Evolutionary conservation across 1,140 invertebrate species (phyloP), one percentile per base, ranked within the genome.

Genomic region (Ips typographus): DNA sequence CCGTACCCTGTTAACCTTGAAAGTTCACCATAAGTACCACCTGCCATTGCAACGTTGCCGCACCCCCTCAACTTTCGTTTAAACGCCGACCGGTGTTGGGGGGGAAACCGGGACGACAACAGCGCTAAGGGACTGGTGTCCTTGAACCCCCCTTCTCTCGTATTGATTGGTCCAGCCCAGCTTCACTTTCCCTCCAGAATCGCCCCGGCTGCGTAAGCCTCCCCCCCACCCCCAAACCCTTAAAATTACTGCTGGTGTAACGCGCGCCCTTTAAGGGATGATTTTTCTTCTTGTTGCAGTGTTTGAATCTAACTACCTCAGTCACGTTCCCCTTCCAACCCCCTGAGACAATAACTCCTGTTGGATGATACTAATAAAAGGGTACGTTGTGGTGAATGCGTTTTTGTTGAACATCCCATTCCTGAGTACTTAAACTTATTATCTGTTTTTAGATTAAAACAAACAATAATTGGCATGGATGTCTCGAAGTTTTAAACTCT

Each of bases 91-190:
- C 55, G 8, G 8, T 42, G 22, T 41, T 49, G n/a, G 39, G 43
- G 38, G 22, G 44, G 22, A 49, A 49, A 4, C 22, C 52, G 51
- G 2, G 42, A 37, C 63, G 36, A 55, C n/a, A 36, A 6, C 56
- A 39, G 38, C n/a, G 37, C 47, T n/a, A 42, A 51, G 56, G 52
- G 67, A 62, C 58, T 56, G 55, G 61, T 69, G 72, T 73, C 72
- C 72, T 73, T 73, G 72, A 73, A 73, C 72, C 72, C 65, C 42
- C 57, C 37, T 22, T 22, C 8, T 55, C 57, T 66, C 41, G 72
- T 73, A 73, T 73, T 73, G 72, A 73, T 73, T 73, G 68, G 68
- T 73, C 58, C 72, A 66, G 65, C 62, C 67, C 68, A 73, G 68
- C 72, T 70, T 73, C 68, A 73, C 72, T 73, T 73, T 73, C 65